A percentile compares a stretch with the other conserved stretches of the same genome.
These are phyloP conservation scores for Spongia lamella DNA, from an alignment of 37 sponge, comb jelly and placozoan genomes.

Conservation along the genomic window DNA sequence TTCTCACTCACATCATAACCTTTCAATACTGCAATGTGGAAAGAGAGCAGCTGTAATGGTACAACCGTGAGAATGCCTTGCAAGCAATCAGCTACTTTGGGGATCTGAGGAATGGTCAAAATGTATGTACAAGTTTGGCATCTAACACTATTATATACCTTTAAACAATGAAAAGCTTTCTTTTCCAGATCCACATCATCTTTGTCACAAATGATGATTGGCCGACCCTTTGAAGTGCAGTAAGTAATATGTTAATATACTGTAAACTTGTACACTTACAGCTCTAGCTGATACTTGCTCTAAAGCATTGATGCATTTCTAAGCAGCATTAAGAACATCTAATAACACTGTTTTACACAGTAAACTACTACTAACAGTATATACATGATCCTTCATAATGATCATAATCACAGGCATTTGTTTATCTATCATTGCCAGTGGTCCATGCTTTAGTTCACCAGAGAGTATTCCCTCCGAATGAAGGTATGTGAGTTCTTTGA, in stretches of 20 bases:
- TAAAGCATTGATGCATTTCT: conserved; percentile 94
- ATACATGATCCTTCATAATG: conserved; percentile 83
- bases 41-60: conserved; percentile 96
- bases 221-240: conserved; percentile 53
- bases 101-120: conserved; percentile 35
- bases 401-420: conserved; percentile 98
- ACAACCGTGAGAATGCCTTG: conserved; percentile 90
- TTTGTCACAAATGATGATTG: conserved; percentile 84
- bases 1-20: conserved; percentile 87
- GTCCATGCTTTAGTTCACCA: conserved; percentile 99
- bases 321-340: not conserved
- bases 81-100: conserved; percentile 89
- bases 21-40: conserved; percentile 87
- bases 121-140: too few species aligned
- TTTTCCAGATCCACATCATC: conserved; percentile 52
- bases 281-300: conserved; percentile 87
- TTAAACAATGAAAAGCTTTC: conserved; percentile 28
- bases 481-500: conserved; percentile 93
- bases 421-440: conserved; percentile 96
- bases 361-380: conserved; percentile 56
- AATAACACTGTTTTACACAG: not conserved
- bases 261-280: conserved; percentile 46
- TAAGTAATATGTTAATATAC: not conserved
- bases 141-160: conserved; percentile 25
- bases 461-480: conserved; percentile 96